Base-by-base conservation (phyloP, 2,888 invertebrate genomes). In the Helleia helle region DNA sequence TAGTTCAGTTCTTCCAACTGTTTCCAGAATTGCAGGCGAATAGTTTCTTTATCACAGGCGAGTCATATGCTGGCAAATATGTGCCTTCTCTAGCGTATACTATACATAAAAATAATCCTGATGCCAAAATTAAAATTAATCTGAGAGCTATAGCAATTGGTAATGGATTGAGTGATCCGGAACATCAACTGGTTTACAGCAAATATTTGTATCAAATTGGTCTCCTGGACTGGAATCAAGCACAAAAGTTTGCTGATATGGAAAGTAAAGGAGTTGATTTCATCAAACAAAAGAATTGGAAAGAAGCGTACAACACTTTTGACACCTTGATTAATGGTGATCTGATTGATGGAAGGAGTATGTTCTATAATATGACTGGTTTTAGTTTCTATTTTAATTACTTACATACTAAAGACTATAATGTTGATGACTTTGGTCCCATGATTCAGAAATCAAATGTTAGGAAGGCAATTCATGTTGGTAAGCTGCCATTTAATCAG, bases 41-140 rank as follows among this genome's bases (percentile, higher is more conserved):
- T 55, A 91, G 92, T 38, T 96, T 97, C 67, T 97, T 90, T 76
- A 89, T 95, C 0, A 91, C 94, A 0, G 97, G 97, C 1, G 96
- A 97, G 76, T 95, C 95, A 0, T 96, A 96, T 62, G 95, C 89
- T 29, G 96, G 96, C 0, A 89, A 89, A 52, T 89, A 89, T 66
- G 88, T 89, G 0, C 96, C 96, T 1, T 93, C 95, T 0, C 68
- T 93, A 37, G 88, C 90, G 0, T 89, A 92, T 60, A 89, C 91
- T 1, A 93, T 94, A 41, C 89, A 92, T 54, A 86, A 87, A 50
- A 86, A 87, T 41, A 89, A 89, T 48, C 88, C 90, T 0, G 66
- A 80, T 39, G 71, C 86, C 3, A 86, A 88, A 58, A 87, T 93
- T 14, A 90, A 89, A 66, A 91, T 93, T 9, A 93, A 93, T 62